A percentile compares a stretch with the other conserved stretches of the same genome.
phyloP scores from a whole-genome alignment of 30 jellyfish, hydroid and myxozoan genomes.

The Catostylus mosaicus region DNA sequence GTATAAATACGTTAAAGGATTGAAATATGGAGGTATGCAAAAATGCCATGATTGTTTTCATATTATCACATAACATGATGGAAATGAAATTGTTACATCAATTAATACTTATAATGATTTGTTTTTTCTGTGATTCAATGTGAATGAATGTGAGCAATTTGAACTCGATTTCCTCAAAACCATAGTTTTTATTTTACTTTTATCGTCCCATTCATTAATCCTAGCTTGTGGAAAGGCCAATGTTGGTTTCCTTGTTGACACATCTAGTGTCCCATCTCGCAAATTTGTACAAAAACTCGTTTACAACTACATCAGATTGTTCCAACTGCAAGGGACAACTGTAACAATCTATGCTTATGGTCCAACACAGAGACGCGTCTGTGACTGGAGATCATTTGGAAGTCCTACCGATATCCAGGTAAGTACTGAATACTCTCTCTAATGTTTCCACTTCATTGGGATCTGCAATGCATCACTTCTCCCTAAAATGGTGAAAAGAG shows the following conservation, averaged over 20 bases:
- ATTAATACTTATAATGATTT: too few species aligned
- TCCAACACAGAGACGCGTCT: constrained; percentile 47
- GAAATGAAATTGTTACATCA: too few species aligned
- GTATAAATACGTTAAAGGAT: constrained; percentile 66
- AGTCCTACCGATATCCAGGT: constrained; percentile 75
- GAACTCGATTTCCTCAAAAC: too few species aligned
- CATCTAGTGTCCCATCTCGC: constrained; percentile 47
- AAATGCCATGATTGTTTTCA: background rate
- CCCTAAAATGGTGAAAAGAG: too few species aligned
- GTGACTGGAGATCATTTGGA: constrained; percentile 62
- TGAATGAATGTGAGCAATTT: too few species aligned
- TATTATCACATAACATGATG: background rate
- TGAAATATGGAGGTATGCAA: constrained; percentile 65
- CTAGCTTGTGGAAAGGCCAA: constrained; percentile 78
- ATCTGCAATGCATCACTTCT: too few species aligned
- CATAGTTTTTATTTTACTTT: background rate
- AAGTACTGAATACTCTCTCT: too few species aligned
- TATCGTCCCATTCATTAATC: too few species aligned
- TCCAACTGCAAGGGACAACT: constrained; percentile 72
- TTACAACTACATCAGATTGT: constrained; percentile 72
- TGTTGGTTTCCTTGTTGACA: constrained; percentile 66
- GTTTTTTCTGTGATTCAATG: too few species aligned
- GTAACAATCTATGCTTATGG: constrained; percentile 73
- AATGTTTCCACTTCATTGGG: too few species aligned
- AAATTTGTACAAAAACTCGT: constrained; percentile 59